phyloP scores from a whole-genome alignment of 2,113 vertebrate species.

The Actinemys pallida region DNA sequence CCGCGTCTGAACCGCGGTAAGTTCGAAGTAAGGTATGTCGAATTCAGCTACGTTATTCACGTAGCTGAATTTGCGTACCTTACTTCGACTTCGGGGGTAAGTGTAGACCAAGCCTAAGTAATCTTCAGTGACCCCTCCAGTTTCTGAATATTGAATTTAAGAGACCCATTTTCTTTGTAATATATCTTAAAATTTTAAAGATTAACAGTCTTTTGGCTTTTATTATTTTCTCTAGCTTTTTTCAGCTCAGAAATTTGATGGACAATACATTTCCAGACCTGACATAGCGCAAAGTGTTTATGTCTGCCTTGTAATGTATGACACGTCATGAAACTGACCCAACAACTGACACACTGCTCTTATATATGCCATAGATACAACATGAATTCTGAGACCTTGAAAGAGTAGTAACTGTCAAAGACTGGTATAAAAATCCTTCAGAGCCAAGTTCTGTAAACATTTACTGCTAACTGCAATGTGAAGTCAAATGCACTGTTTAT shows the following conservation, averaged over 20 bases:
- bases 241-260: not conserved
- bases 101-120: not conserved
- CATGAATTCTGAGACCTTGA: not conserved
- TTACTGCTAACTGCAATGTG: conserved; percentile 43
- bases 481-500: conserved; percentile 72
- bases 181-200: not conserved
- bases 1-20: too few species aligned
- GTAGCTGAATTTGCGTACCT: too few species aligned
- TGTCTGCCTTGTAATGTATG: not conserved
- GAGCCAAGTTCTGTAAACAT: conserved; percentile 65
- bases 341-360: not conserved
- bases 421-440: conserved; percentile 49
- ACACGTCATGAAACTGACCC: not conserved
- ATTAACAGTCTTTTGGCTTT: not conserved
- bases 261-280: accelerated
- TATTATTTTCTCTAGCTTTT: not conserved
- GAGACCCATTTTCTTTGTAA: not conserved
- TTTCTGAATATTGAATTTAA: not conserved
- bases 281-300: not conserved
- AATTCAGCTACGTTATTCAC: too few species aligned
- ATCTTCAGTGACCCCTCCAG: not conserved
- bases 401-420: not conserved
- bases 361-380: not conserved
- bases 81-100: too few species aligned
- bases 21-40: too few species aligned